Evolutionary conservation across 2,113 vertebrate species (phyloP).

Genomic region (Sigmodon hispidus): DNA sequence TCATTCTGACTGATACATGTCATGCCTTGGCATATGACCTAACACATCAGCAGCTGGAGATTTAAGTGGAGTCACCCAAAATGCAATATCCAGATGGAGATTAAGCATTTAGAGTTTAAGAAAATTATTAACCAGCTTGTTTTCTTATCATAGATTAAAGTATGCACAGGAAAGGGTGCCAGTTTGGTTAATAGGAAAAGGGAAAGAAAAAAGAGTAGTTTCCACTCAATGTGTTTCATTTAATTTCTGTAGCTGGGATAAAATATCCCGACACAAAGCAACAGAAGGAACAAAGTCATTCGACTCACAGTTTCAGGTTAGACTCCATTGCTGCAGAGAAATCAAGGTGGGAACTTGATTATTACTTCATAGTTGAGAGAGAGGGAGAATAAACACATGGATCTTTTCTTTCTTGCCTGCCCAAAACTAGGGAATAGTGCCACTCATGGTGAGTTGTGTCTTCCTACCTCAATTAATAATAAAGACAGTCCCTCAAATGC

Average conservation of each 20-base stretch:
- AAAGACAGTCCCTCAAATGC: neutral
- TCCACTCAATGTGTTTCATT: neutral
- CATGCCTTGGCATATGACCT: neutral
- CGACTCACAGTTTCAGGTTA: neutral
- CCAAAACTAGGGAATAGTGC: neutral
- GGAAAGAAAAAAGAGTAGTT: neutral
- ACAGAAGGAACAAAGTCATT: neutral
- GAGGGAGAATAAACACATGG: neutral
- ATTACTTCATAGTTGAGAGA: neutral
- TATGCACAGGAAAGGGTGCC: neutral
- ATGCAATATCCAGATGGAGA: neutral
- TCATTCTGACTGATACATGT: neutral
- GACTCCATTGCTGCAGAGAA: neutral
- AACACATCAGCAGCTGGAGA: neutral
- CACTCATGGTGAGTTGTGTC: neutral
- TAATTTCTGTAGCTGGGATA: neutral
- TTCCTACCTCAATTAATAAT: neutral
- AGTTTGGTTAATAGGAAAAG: neutral
- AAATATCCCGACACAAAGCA: neutral
- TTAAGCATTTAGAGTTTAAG: neutral
- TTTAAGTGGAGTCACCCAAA: slow-evolving; percentile 33
- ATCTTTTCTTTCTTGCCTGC: neutral
- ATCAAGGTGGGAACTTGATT: neutral
- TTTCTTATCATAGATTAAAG: slow-evolving; percentile 63
- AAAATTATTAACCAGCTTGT: slow-evolving; percentile 50